Evolutionary conservation across 2,113 vertebrate genomes (phyloP), one percentile per base, ranked within the genome.

Genomic region (Todiramphus chloris): DNA sequence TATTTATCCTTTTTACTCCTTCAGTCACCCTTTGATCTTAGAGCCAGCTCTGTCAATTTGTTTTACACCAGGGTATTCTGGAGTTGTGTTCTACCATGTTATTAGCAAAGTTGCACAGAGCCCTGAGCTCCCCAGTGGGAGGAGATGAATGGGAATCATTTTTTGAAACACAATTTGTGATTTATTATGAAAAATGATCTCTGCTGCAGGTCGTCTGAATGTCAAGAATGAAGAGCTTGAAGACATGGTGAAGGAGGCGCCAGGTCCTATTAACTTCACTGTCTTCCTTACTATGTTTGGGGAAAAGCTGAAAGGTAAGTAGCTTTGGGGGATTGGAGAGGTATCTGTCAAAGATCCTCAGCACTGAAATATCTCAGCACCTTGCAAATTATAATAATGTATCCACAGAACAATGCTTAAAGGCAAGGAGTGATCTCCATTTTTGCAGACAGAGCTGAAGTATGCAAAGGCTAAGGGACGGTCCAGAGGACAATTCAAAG

Each of bases 261-360:
- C 99, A 0, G 99, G 98, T 41, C 97, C 99, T 70, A 98, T 99
- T 95, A 99, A 99, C 97, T 99, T 99, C 95, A 99, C 99, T 9
- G 97, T 99, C 96, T 99, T 99, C 96, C 97, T 98, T 31, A 98
- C 98, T 17, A 99, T 99, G 99, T 99, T 99, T 88, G 99, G 99
- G 72, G 99, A 99, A 97, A 99, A 99, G 93, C 98, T 99, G 79
- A 99, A 99, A 98, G 99, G 99, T 99, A 76, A 97, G 97, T n/a
- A 83, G 87, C 94, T 95, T 68, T 94, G 92, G 93, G 91, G 95
- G 13, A 17, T 96, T 96, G 94, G 96, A 96, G 91, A 96, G 91
- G 74, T 92, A 96, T 96, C 96, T 97, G 89, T 96, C 96, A 95
- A 41, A 94, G 80, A 92, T 94, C 69, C 77, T 90, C 93, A 12